phyloP scores from a whole-genome alignment of 1,140 invertebrate species.

The Limonius californicus region DNA sequence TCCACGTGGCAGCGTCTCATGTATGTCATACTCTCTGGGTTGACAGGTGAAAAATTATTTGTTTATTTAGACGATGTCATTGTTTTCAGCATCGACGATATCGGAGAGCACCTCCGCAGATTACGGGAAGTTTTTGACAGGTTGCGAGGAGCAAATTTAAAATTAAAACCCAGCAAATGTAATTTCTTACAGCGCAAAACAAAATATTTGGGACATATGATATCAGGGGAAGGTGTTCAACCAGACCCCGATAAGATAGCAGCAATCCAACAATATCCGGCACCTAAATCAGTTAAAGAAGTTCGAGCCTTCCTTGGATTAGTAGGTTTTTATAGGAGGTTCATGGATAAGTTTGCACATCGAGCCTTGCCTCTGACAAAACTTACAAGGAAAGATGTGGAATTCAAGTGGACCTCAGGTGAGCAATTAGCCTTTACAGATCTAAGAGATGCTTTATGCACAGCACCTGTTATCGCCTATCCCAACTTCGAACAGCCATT shows the following conservation, averaged over 20 bases:
- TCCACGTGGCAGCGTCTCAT: conserved; percentile 18
- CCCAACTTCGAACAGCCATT: conserved; percentile 42
- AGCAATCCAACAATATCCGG: conserved; percentile 31
- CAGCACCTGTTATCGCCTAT: conserved; percentile 38
- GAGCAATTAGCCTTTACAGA: conserved; percentile 35
- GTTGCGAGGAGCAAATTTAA: conserved; percentile 42
- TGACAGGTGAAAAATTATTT: conserved; percentile 20
- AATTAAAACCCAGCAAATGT: conserved; percentile 49
- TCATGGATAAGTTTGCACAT: conserved; percentile 32
- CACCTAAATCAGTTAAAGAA: conserved; percentile 32
- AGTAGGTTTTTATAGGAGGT: conserved; percentile 32
- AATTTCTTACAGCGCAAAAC: conserved; percentile 47
- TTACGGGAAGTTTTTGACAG: conserved; percentile 29
- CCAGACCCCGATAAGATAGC: conserved; percentile 31
- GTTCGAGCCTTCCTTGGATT: conserved; percentile 34
- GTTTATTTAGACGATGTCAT: conserved; percentile 33
- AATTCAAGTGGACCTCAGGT: conserved; percentile 18
- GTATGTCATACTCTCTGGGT: conserved; percentile 17
- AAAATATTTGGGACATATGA: conserved; percentile 45
- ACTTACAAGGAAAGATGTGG: conserved; percentile 33
- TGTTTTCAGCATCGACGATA: conserved; percentile 9
- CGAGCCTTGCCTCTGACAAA: conserved; percentile 36
- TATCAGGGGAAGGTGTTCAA: conserved; percentile 16
- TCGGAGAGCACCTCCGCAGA: conserved; percentile 35
- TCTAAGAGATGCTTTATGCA: conserved; percentile 34